Evolutionary conservation across 1,140 invertebrate species (phyloP).

Genomic region (Cotesia typhae): DNA sequence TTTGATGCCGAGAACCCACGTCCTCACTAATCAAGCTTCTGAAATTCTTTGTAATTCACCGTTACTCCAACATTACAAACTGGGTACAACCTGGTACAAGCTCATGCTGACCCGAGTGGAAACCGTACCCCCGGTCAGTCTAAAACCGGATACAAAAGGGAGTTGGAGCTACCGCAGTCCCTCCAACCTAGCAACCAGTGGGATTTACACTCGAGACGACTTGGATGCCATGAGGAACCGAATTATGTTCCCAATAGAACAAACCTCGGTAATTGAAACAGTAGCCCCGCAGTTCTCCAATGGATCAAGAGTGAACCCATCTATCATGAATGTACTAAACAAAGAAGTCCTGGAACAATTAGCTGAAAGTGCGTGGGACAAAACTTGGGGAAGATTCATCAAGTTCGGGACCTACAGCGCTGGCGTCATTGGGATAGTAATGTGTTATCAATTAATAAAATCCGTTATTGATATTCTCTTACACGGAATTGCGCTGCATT

Average conservation of each 20-base stretch:
- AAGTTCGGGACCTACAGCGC: slow-evolving; percentile 33
- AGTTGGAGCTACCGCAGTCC: background rate
- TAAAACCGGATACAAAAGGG: background rate
- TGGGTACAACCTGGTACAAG: slow-evolving; percentile 25
- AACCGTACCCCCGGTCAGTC: background rate
- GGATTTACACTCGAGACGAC: background rate
- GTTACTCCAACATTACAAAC: slow-evolving; percentile 28
- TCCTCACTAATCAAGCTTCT: slow-evolving; percentile 24
- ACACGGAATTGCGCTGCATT: slow-evolving; percentile 36
- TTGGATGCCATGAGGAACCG: background rate
- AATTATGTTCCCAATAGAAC: background rate
- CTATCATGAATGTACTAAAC: background rate
- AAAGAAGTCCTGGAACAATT: slow-evolving; percentile 32
- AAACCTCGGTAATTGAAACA: background rate
- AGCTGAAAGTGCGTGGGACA: slow-evolving; percentile 29
- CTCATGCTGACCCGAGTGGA: background rate
- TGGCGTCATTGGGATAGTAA: slow-evolving; percentile 23
- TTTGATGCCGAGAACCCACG: slow-evolving; percentile 37
- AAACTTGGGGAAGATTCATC: slow-evolving; percentile 34
- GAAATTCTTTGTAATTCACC: slow-evolving; percentile 20
- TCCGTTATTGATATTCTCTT: slow-evolving; percentile 25
- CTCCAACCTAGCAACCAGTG: background rate
- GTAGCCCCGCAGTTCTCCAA: background rate
- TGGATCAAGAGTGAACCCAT: background rate
- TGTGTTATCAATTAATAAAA: slow-evolving; percentile 24